Conservation (phyloP, 2,113 vertebrate species). For the Xerus inauris region DNA sequence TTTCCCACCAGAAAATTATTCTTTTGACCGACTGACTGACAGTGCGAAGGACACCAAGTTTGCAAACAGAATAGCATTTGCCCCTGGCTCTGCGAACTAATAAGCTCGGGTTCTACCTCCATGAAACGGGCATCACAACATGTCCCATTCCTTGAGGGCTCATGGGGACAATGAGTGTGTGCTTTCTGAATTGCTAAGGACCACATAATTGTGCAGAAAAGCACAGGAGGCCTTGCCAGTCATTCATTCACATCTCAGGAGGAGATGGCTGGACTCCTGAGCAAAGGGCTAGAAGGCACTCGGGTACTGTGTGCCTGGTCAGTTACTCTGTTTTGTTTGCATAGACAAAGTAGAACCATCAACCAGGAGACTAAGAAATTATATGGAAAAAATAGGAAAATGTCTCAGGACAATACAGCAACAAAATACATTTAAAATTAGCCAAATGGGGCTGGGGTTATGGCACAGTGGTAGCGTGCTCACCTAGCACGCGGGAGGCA, state of each 20-base stretch:
- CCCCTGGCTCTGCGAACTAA: not conserved
- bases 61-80: not conserved
- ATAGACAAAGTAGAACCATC: not conserved
- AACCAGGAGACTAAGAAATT: not conserved
- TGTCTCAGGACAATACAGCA: not conserved
- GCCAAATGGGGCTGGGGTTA: too few species aligned
- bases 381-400: not conserved
- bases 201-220: not conserved
- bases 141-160: not conserved
- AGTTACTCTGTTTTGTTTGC: not conserved
- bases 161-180: rapidly evolving
- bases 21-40: not conserved
- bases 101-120: not conserved
- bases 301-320: not conserved
- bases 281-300: not conserved
- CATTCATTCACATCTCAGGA: not conserved
- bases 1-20: not conserved
- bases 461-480: too few species aligned
- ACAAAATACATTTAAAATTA: not conserved
- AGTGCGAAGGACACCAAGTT: not conserved
- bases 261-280: not conserved
- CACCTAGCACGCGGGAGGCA: too few species aligned
- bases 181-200: not conserved
- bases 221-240: not conserved
- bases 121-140: not conserved